Evolutionary conservation across 2,113 vertebrate genomes (phyloP).

Genomic region (Bettongia penicillata): DNA sequence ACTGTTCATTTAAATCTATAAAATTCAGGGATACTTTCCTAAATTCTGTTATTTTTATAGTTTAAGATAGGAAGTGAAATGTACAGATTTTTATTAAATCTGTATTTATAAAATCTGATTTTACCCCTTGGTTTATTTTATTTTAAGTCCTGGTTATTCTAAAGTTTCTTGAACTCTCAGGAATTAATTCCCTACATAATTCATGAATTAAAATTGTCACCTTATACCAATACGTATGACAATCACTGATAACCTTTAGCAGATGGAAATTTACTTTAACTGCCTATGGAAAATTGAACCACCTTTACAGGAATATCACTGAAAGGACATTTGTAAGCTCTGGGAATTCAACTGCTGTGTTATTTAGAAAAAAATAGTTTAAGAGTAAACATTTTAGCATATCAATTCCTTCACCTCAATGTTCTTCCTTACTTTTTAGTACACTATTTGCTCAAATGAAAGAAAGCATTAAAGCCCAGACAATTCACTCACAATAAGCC

Average conservation of each 20-base stretch:
- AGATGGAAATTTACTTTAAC: not conserved
- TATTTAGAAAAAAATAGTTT: not conserved
- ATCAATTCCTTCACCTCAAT: not conserved
- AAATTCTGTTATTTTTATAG: constrained; percentile 13
- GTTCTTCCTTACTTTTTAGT: not conserved
- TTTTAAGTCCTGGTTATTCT: not conserved
- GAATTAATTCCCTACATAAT: not conserved
- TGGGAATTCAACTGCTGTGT: not conserved
- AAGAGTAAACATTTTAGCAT: not conserved
- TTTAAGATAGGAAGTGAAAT: not conserved
- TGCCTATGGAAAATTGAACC: not conserved
- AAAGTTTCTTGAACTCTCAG: not conserved
- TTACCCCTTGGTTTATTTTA: not conserved
- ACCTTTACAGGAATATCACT: constrained; percentile 2
- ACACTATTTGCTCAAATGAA: not conserved
- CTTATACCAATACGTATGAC: not conserved
- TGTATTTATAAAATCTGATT: too few relatives aligned
- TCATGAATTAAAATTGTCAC: constrained; percentile 2
- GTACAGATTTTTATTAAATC: not conserved
- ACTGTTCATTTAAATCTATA: not conserved
- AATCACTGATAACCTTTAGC: not conserved
- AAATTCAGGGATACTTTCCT: not conserved
- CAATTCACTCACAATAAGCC: not conserved
- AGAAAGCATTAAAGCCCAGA: not conserved
- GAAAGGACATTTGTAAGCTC: not conserved